Conservation (phyloP, 2,797 vertebrate species). For the Aeoliscus strigatus region DNA sequence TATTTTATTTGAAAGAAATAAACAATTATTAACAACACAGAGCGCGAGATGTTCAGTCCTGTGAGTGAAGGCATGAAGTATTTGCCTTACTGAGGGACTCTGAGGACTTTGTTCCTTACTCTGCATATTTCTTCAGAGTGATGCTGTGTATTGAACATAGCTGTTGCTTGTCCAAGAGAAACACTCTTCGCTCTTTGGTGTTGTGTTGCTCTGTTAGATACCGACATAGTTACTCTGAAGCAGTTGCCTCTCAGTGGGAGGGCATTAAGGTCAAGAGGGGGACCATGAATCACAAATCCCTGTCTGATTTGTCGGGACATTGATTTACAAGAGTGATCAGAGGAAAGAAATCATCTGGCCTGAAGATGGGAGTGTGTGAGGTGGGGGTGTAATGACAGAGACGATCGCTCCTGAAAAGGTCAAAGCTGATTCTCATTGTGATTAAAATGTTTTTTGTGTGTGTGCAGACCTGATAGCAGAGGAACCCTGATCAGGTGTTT, state of each 20-base stretch:
- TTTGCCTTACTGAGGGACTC: too few relatives aligned
- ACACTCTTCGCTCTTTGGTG: conserved; percentile 32
- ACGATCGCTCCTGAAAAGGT: conserved; percentile 56
- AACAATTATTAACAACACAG: too few relatives aligned
- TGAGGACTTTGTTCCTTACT: conserved; percentile 13
- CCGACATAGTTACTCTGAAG: conserved; percentile 23
- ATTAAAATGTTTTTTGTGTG: conserved; percentile 52
- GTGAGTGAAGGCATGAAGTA: too few relatives aligned
- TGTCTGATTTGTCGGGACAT: conserved; percentile 49
- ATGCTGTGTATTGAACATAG: conserved; percentile 18
- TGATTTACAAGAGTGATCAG: conserved; percentile 56
- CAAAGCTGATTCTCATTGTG: conserved; percentile 46
- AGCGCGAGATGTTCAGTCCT: too few relatives aligned
- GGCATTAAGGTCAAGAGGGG: conserved; percentile 27
- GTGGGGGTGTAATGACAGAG: conserved; percentile 44
- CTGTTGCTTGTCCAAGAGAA: conserved; percentile 42
- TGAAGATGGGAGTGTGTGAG: conserved; percentile 31
- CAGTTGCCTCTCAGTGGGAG: conserved; percentile 19
- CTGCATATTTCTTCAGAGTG: conserved; percentile 42
- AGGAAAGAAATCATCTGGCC: conserved; percentile 44
- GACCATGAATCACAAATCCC: conserved; percentile 49
- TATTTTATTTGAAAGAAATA: too few relatives aligned
- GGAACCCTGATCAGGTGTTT: not conserved
- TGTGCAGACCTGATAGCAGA: conserved; percentile 7
- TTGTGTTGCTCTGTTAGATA: conserved; percentile 24